These are phyloP conservation scores for Pogonus chalceus DNA, from an alignment of 1,140 invertebrate species.

Conservation along the genomic window DNA sequence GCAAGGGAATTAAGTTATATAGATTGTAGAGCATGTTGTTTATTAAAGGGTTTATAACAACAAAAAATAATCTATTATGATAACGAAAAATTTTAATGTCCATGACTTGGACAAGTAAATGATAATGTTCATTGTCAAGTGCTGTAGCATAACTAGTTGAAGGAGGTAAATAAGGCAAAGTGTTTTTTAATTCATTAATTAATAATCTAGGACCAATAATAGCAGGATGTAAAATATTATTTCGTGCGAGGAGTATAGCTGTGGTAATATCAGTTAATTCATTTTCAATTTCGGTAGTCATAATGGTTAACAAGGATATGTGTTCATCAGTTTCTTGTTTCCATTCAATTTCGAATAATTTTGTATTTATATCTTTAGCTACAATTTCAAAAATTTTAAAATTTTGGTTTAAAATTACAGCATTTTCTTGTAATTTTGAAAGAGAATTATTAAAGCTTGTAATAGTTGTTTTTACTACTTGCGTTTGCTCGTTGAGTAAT, in stretches of 20 bases:
- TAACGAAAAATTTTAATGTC: background rate
- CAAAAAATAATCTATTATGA: background rate
- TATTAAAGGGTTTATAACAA: background rate
- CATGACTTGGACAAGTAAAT: background rate
- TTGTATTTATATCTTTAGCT: background rate
- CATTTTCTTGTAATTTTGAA: background rate
- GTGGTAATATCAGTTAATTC: background rate
- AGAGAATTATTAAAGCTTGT: background rate
- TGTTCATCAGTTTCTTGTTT: background rate
- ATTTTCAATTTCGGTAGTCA: background rate
- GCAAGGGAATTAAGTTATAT: background rate
- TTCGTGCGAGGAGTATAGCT: background rate
- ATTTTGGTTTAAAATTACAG: background rate
- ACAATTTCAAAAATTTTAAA: background rate
- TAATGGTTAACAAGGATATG: background rate
- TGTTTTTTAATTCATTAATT: background rate
- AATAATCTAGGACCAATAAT: background rate
- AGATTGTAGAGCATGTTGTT: background rate
- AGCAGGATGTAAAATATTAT: background rate
- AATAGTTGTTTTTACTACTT: background rate
- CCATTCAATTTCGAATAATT: background rate
- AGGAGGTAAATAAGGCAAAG: background rate
- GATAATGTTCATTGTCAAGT: background rate
- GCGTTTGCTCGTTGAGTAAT: background rate
- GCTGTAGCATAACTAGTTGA: background rate